A percentile compares a stretch with the other conserved stretches of the same genome.
Evolutionary conservation across 2,888 invertebrate species (phyloP).

Genomic region (Xestia rhomboidea): DNA sequence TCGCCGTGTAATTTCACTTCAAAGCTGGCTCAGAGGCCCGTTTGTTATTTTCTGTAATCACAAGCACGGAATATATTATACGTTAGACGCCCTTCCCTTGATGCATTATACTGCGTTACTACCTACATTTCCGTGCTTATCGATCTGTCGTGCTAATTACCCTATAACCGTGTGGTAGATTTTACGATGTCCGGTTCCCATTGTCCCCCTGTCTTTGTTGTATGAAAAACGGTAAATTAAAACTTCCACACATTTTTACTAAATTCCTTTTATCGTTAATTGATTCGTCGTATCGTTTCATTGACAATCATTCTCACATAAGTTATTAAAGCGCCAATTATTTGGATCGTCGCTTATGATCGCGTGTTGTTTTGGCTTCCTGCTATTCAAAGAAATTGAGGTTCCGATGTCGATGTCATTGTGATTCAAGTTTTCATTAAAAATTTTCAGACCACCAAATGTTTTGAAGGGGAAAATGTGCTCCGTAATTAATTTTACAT

Average conservation of each 20-base stretch:
- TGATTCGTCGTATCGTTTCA: constrained; percentile 33
- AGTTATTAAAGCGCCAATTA: constrained; percentile 43
- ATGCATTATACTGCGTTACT: constrained; percentile 59
- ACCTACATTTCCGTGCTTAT: constrained; percentile 46
- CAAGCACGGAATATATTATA: constrained; percentile 78
- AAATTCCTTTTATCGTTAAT: constrained; percentile 22
- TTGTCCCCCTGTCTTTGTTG: constrained; percentile 29
- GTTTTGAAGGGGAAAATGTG: constrained; percentile 34
- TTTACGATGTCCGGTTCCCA: constrained; percentile 34
- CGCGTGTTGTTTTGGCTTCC: constrained; percentile 48
- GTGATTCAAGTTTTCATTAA: constrained; percentile 36
- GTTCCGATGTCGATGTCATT: constrained; percentile 25
- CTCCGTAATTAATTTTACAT: constrained; percentile 55
- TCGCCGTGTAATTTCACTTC: constrained; percentile 83
- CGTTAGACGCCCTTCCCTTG: constrained; percentile 63
- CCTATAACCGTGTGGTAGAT: constrained; percentile 30
- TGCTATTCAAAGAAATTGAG: constrained; percentile 43
- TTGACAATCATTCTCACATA: constrained; percentile 18
- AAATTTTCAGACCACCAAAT: constrained; percentile 38
- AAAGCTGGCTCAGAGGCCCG: constrained; percentile 79
- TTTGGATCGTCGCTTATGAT: constrained; percentile 36
- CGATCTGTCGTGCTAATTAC: constrained; percentile 48
- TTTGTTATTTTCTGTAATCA: constrained; percentile 86
- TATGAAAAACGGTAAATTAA: constrained; percentile 29
- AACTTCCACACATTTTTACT: constrained; percentile 6